Conservation (phyloP, 2,113 vertebrate species). For the Tylochromis polylepis region DNA sequence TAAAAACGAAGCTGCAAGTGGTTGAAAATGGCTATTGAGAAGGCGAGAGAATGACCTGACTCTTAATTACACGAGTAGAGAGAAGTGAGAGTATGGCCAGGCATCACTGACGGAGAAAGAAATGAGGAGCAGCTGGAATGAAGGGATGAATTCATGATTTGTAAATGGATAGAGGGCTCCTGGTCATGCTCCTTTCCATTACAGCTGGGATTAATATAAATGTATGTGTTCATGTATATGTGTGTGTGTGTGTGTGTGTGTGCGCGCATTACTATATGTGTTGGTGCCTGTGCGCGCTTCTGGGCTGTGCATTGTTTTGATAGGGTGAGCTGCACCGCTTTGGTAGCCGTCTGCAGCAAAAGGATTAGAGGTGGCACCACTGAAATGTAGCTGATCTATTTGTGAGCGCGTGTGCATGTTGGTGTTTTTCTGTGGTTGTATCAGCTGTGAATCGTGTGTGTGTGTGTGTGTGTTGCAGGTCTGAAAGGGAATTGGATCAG, state of each 20-base stretch:
- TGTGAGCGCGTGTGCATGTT: background rate
- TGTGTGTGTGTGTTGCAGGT: background rate
- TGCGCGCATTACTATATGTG: background rate
- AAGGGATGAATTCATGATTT: conserved; percentile 29
- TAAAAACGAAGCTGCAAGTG: background rate
- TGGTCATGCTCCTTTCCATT: conserved; percentile 28
- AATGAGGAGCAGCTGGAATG: background rate
- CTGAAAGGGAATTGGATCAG: conserved; percentile 63
- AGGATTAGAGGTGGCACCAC: conserved; percentile 53
- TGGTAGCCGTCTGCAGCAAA: conserved; percentile 44
- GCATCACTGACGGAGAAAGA: background rate
- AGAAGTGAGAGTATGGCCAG: background rate
- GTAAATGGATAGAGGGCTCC: conserved; percentile 21
- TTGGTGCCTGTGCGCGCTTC: background rate
- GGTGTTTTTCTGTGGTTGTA: conserved; percentile 11
- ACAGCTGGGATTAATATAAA: conserved; percentile 2
- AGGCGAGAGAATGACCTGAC: background rate
- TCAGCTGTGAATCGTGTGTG: conserved; percentile 14
- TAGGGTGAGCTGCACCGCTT: conserved; percentile 29
- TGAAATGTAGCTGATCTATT: conserved; percentile 56
- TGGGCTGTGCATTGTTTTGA: background rate
- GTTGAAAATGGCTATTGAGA: background rate
- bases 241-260: background rate
- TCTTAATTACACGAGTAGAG: background rate
- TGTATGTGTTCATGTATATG: background rate